Evolutionary conservation across 2,113 vertebrate species (phyloP).

Genomic region (Zosterops borbonicus): DNA sequence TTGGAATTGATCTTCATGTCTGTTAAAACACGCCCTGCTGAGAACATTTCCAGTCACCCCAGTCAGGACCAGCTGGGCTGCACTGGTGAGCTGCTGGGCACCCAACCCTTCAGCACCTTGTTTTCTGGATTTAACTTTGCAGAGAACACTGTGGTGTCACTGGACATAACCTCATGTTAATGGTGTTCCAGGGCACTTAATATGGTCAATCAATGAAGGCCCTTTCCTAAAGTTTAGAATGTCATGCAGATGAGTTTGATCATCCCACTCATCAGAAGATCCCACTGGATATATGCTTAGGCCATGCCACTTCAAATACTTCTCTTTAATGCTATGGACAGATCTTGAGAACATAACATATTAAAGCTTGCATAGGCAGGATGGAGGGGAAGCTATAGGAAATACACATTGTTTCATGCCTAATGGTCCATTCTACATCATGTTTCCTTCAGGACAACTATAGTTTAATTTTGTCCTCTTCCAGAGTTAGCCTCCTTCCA

Average conservation of each 20-base stretch:
- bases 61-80: not conserved
- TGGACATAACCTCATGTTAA: not conserved
- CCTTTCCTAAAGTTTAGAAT: not conserved
- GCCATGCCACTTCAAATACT: not conserved
- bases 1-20: not conserved
- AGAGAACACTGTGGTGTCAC: not conserved
- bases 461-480: constrained; percentile 23
- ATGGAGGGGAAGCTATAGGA: not conserved
- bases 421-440: not conserved
- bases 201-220: not conserved
- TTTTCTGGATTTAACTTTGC: not conserved
- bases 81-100: not conserved
- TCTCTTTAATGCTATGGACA: not conserved
- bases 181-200: not conserved
- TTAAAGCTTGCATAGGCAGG: not conserved
- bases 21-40: accelerated
- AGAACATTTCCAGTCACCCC: not conserved
- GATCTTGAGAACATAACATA: not conserved
- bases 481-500: constrained; percentile 37
- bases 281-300: not conserved
- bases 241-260: not conserved
- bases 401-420: constrained; percentile 32
- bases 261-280: not conserved
- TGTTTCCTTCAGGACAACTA: constrained; percentile 10
- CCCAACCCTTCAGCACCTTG: not conserved